Evolutionary conservation across 2,113 vertebrate genomes (phyloP), one percentile per base, ranked within the genome.

Genomic region (Clarias gariepinus): DNA sequence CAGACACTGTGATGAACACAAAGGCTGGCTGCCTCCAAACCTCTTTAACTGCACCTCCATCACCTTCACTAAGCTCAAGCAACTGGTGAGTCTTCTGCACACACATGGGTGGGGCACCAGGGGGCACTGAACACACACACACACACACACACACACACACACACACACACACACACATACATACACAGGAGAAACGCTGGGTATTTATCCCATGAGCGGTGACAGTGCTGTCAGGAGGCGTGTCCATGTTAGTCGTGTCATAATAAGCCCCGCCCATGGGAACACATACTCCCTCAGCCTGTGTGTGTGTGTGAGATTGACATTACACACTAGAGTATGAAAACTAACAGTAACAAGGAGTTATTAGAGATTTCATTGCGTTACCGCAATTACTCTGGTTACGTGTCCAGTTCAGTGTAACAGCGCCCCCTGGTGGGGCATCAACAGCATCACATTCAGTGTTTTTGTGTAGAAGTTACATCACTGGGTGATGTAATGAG

Each of bases 1-100:
- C 74, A 96, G 98, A 55, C 98, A 99, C 94, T 99, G 98, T 76
- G 98, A 99, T 0, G 98, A 99, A 87, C 97, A 99, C 94, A 96
- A 95, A 90, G 98, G 98, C 30, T 99, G 98, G 98, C 94, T 99
- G 66, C 94, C 96, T 89, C 96, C 98, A 80, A 96, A 97, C 88
- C 97, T 99, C 90, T 98, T 98, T 94, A 99, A 98, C 93, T 99
- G 98, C 87, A 98, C 97, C 0, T 95, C 97, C 0, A 21, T 96
- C 82, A 95, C 96, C 89, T 99, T 99, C 93, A 95, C 95, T 57
- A 94, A 94, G 82, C 96, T 99, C 33, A 97, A 97, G 77, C 91
- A 91, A 18, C 95, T 97, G 87, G 98, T 99, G 91, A 92, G 97
- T 28, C 53, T 10, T 18, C 18, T 83, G 28, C 19, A 53, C 58